Percentiles rank a stretch among this genome's conserved stretches.
Evolutionary conservation across 2,113 vertebrate species (phyloP).

Genomic region (Euleptes europaea): DNA sequence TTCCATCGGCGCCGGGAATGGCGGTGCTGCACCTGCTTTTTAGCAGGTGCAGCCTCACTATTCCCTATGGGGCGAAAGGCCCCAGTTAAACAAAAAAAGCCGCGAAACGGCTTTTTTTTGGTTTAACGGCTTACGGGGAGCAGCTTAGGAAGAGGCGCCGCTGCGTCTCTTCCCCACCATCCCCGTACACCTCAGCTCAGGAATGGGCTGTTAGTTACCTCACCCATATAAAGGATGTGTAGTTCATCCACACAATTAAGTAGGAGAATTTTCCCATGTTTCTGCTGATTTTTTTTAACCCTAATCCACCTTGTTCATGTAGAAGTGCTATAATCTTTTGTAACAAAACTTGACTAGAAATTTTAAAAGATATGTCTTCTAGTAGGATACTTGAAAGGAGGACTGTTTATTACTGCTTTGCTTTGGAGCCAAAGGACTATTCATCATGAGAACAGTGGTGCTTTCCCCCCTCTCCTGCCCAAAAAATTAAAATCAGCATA

Average conservation of each 20-base stretch:
- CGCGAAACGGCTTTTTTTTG: too few species aligned
- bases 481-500: accelerated
- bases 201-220: too few species aligned
- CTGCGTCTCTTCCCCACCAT: too few species aligned
- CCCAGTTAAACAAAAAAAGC: too few species aligned
- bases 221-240: neutral
- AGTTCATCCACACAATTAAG: neutral
- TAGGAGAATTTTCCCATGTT: neutral
- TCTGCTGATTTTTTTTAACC: neutral
- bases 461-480: neutral
- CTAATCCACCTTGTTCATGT: neutral
- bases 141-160: too few species aligned
- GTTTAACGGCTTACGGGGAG: too few species aligned
- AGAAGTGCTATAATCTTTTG: neutral
- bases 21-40: too few species aligned
- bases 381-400: neutral
- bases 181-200: too few species aligned
- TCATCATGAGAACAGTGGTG: neutral
- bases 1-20: too few species aligned
- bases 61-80: too few species aligned
- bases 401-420: too few species aligned
- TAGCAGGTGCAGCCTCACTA: too few species aligned
- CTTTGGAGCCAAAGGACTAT: accelerated
- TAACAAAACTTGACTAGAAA: neutral
- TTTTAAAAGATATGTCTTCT: neutral